Evolutionary conservation across 2,888 invertebrate species (phyloP).

Genomic region (Agonum fuliginosum): DNA sequence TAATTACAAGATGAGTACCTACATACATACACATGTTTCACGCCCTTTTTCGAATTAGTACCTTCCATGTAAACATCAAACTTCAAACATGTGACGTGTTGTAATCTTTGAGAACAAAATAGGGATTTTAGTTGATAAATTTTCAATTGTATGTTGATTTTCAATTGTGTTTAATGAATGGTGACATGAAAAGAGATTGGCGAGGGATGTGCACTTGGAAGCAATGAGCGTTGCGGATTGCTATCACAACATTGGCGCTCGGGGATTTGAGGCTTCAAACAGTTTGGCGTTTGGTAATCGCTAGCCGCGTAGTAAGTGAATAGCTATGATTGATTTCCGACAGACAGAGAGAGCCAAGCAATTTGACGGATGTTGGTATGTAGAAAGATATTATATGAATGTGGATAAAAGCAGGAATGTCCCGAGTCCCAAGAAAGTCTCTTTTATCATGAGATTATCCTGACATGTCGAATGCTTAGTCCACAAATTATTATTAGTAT

Average conservation of each 20-base stretch:
- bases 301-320: slow-evolving; percentile 9
- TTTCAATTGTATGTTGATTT: not conserved
- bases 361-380: slow-evolving; percentile 33
- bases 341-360: slow-evolving; percentile 17
- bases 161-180: slow-evolving; percentile 18
- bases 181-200: slow-evolving; percentile 29
- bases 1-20: no score
- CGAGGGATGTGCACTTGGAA: not conserved
- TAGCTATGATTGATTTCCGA: slow-evolving; percentile 33
- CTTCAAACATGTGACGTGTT: not conserved
- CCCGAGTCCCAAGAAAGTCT: no score
- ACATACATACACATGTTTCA: no score
- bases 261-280: not conserved
- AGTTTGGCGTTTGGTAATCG: slow-evolving; percentile 2
- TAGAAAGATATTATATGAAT: slow-evolving; percentile 32
- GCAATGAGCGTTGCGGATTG: not conserved
- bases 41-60: not conserved
- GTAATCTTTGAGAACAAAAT: not conserved
- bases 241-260: not conserved
- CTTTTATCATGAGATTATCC: no score
- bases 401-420: slow-evolving; percentile 5
- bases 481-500: no score
- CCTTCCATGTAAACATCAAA: not conserved
- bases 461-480: no score
- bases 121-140: not conserved